A percentile compares a stretch with the other conserved stretches of the same genome.
These are phyloP conservation scores for Holacanthella duospinosa DNA, from an alignment of 2,888 invertebrate species.

Conservation along the genomic window DNA sequence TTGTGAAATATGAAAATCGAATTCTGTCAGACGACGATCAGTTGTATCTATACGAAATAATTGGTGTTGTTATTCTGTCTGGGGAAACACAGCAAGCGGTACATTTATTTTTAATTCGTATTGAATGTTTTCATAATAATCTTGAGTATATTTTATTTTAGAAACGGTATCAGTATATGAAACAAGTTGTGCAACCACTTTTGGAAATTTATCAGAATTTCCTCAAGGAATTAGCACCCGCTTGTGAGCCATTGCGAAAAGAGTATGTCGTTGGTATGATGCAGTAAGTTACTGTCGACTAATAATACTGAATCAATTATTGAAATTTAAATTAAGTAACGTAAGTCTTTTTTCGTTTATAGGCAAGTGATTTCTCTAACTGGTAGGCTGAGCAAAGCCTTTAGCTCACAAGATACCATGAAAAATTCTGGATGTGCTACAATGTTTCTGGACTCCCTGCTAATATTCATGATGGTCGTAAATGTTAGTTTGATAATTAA, in stretches of 20 bases:
- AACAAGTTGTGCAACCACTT: conserved; percentile 44
- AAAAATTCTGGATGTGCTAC: conserved; percentile 46
- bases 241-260: neutral
- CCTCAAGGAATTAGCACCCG: neutral
- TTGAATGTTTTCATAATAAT: neutral
- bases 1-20: conserved; percentile 19
- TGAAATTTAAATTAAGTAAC: neutral
- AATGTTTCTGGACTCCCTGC: conserved; percentile 45
- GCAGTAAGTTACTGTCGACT: neutral
- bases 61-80: conserved; percentile 47
- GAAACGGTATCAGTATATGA: conserved; percentile 44
- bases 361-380: conserved; percentile 47
- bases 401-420: conserved; percentile 48
- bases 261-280: neutral
- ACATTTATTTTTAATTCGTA: neutral
- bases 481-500: too few species aligned
- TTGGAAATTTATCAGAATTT: conserved; percentile 42
- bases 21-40: conserved; percentile 47
- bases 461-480: conserved; percentile 46
- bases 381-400: conserved; percentile 50
- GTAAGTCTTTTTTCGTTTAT: conserved; percentile 6
- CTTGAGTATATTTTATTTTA: conserved; percentile 32
- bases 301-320: neutral
- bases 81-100: conserved; percentile 40
- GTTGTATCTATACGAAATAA: conserved; percentile 50